Evolutionary conservation across 2,113 vertebrate species (phyloP).

Genomic region (Oenanthe oenanthe): DNA sequence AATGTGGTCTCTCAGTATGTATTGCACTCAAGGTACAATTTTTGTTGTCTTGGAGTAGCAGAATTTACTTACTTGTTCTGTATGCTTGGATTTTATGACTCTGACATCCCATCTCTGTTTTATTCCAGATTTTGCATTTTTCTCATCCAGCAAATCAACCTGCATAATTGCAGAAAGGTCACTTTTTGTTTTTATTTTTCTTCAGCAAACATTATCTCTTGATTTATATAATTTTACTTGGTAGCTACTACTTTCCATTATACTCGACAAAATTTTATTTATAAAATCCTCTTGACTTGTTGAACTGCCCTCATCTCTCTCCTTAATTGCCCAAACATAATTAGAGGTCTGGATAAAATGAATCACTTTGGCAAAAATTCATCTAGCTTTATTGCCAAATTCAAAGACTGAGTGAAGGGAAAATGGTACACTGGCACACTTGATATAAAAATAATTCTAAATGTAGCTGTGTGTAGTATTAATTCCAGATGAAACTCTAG

Average conservation of each 20-base stretch:
- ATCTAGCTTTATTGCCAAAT: slow-evolving; percentile 20
- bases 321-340: slow-evolving; percentile 34
- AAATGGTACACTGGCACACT: neutral
- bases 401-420: neutral
- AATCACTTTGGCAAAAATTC: slow-evolving; percentile 52
- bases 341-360: slow-evolving; percentile 27
- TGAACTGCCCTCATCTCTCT: slow-evolving; percentile 18
- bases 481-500: slow-evolving; percentile 29
- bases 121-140: neutral
- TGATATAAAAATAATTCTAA: slow-evolving; percentile 13
- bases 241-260: neutral
- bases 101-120: neutral
- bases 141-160: neutral
- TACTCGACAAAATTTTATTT: neutral
- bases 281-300: slow-evolving; percentile 28
- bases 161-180: neutral
- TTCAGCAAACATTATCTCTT: neutral
- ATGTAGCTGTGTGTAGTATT: neutral
- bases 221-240: neutral
- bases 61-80: neutral
- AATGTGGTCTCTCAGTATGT: fast-evolving
- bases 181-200: neutral
- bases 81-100: neutral
- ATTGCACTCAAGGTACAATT: neutral
- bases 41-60: neutral